Evolutionary conservation across 2,113 vertebrate species (phyloP), one percentile per base, ranked within the genome.

Genomic region (Sorex fumeus): DNA sequence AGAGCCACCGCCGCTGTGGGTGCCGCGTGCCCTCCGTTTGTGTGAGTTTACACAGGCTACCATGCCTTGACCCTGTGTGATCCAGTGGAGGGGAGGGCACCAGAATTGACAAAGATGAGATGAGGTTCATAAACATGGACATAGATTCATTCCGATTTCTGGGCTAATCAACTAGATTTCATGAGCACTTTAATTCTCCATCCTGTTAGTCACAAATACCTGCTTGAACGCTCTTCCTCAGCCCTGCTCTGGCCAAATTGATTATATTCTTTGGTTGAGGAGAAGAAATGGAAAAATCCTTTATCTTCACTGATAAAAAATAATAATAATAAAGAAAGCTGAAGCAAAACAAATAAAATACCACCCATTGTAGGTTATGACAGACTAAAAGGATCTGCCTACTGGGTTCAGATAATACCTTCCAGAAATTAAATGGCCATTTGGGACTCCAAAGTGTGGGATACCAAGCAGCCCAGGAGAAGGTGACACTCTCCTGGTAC

Each of bases 111-210:
- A 88, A 64, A 84, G 85, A 92, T 96, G 69, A 92, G 93, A 90
- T 79, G 64, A 95, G 94, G 94, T 83, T 7, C 9, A 94, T 95
- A 93, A 95, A 94, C 76, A 70, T 0, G 1, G 95, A 88, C 5
- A 0, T 0, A 0, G 71, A 85, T 69, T 90, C 91, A 64, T 95
- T 91, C 78, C 8, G 19, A 60, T 72, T 6, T 4, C 62, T 27
- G 70, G 27, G 36, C 72, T 93, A 91, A 95, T 97, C 94, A 95
- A 81, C 62, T 84, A 84, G 57, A 95, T 96, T 97, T 94, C 96
- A 95, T 88, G 95, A 95, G 90, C 50, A 82, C 84, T 96, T 96
- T 96, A 91, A 82, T 95, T 79, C 45, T 36, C 78, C 2, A 1
- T 96, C 93, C 88, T 94, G 95, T 95, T 94, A 95, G 87, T 84